Conservation (phyloP, 2,113 vertebrate genomes). For the Dasyornis broadbenti region DNA sequence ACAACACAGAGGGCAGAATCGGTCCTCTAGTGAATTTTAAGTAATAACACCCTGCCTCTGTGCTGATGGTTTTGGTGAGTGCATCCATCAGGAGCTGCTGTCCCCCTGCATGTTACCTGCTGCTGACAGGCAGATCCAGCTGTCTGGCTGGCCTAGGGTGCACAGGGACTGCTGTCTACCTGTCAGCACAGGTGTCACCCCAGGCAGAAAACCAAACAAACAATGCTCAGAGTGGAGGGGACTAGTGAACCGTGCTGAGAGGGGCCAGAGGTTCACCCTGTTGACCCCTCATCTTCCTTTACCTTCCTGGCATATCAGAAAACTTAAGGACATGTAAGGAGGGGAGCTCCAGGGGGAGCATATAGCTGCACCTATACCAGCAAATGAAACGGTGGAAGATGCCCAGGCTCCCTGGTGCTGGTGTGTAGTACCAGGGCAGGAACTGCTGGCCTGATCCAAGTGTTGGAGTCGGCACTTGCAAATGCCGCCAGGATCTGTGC, state of each 20-base stretch:
- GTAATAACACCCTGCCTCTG: not conserved
- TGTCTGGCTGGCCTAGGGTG: not conserved
- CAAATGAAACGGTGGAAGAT: not conserved
- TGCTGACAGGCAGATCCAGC: not conserved
- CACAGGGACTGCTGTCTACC: not conserved
- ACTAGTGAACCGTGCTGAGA: conserved; percentile 8
- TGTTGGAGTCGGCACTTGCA: not conserved
- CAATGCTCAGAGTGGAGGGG: not conserved
- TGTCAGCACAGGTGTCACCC: conserved; percentile 25
- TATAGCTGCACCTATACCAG: not conserved
- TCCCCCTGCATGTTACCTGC: not conserved
- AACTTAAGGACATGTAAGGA: not conserved
- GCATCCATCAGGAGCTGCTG: not conserved
- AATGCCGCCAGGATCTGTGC: not conserved
- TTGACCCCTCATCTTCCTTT: not conserved
- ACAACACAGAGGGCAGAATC: not conserved
- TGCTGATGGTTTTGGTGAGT: conserved; percentile 7
- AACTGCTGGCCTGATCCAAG: not conserved
- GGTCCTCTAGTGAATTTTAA: rapidly evolving
- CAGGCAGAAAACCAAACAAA: conserved; percentile 25
- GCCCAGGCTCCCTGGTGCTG: not conserved
- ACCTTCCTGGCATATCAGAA: not conserved
- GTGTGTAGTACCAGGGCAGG: not conserved
- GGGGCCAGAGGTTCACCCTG: conserved; percentile 20
- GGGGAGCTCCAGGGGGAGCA: rapidly evolving